Evolutionary conservation across 2,113 vertebrate species (phyloP).

Genomic region (Fregetta grallaria): DNA sequence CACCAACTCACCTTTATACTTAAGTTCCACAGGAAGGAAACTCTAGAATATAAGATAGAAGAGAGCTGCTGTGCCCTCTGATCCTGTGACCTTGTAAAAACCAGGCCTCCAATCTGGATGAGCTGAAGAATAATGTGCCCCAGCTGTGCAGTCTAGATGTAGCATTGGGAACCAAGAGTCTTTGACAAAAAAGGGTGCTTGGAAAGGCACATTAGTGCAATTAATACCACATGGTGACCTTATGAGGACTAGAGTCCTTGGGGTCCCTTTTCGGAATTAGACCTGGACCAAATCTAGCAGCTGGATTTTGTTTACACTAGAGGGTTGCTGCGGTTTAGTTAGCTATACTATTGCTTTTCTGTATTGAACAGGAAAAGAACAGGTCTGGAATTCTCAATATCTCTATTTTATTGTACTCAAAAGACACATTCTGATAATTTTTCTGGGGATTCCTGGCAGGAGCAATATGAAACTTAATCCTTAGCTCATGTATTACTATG

Average conservation of each 20-base stretch:
- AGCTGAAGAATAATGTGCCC: constrained; percentile 36
- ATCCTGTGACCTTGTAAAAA: constrained; percentile 45
- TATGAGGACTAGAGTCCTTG: constrained; percentile 38
- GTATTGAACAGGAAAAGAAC: constrained; percentile 13
- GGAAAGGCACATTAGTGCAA: constrained; percentile 42
- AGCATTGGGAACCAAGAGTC: constrained; percentile 22
- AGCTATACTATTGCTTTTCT: not conserved
- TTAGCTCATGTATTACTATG: not conserved
- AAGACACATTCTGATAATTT: constrained; percentile 54
- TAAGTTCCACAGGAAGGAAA: constrained; percentile 1
- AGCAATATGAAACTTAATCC: not conserved
- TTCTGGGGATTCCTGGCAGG: constrained; percentile 38
- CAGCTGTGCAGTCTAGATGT: constrained; percentile 51
- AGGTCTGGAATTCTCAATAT: constrained; percentile 35
- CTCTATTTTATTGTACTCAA: constrained; percentile 44
- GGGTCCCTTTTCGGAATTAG: constrained; percentile 47
- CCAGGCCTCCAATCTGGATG: constrained; percentile 1
- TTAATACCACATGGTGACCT: constrained; percentile 64
- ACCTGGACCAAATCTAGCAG: constrained; percentile 48
- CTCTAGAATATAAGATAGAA: constrained; percentile 21
- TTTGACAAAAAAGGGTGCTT: constrained; percentile 22
- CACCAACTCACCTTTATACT: not conserved
- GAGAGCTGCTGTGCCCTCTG: constrained; percentile 1
- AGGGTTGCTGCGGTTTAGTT: constrained; percentile 37
- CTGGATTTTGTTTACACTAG: constrained; percentile 48